Evolutionary conservation across 1,140 invertebrate genomes (phyloP), one percentile per base, ranked within the genome.

Genomic region (Atta texana): DNA sequence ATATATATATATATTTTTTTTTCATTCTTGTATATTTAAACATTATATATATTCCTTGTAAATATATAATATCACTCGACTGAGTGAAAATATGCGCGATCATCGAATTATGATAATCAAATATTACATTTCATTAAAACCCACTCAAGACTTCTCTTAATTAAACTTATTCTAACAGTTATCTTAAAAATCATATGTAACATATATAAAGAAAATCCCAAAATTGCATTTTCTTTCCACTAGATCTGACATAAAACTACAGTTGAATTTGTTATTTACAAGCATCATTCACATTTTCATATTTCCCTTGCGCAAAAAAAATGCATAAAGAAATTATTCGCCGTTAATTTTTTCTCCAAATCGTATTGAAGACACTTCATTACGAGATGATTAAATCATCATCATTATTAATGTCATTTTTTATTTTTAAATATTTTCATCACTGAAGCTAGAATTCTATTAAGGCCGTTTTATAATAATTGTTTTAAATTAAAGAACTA

Each of bases 361-460:
- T 98, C 97, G 92, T 98, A 97, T 92, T 97, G 96, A 87, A 99
- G 96, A 93, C 98, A 98, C 74, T 95, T 94, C 4, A 96, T 94
- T 39, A 98, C 95, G 92, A 99, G 98, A 86, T 97, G 39, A 44
- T 69, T 68, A 68, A 68, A 68, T 49, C 39, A 10, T 21, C 5
- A 3, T 8, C 21, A 69, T 39, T 21, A 66, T 66, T 69, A 49
- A 49, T 49, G 1, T 14, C 4, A 16, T 49, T 69, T 5, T 68
- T 68, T 24, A 68, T 6, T 12, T 24, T 68, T 68, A 49, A 24
- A 69, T 49, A 6, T 75, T 2, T 44, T 44, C 12, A 75, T 55
- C 18, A 14, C 4, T 74, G 49, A 74, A 53, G 55, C 69, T 72
- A 31, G 3, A 51, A 51, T 24, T 59, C n/a, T 75, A 39, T 44